phyloP scores from a whole-genome alignment of 2,113 vertebrate genomes.

The Salvator merianae region DNA sequence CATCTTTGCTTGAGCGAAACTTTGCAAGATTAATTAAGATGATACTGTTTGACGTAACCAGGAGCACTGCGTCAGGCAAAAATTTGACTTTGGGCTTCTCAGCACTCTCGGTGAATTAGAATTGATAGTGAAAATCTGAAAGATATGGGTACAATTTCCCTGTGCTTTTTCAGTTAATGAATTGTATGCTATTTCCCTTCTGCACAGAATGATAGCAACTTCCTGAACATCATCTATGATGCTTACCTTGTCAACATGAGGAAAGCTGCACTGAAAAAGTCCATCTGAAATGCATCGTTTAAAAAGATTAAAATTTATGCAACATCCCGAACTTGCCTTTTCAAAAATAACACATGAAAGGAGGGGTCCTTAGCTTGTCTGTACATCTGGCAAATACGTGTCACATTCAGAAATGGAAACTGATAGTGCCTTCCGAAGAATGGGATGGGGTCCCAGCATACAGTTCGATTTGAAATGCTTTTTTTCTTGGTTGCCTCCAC shows the following conservation, averaged over 20 bases:
- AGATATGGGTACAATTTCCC: background rate
- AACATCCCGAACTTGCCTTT: constrained; percentile 46
- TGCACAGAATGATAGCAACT: constrained; percentile 89
- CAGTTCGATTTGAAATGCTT: constrained; percentile 26
- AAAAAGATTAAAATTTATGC: background rate
- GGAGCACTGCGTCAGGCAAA: background rate
- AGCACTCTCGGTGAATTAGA: background rate
- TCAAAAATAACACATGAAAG: constrained; percentile 4
- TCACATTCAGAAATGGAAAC: constrained; percentile 30
- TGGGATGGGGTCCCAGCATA: background rate
- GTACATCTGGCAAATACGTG: constrained; percentile 13
- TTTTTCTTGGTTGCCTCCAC: constrained; percentile 1
- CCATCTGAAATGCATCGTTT: constrained; percentile 55
- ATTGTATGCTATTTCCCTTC: constrained; percentile 66
- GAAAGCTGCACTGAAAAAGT: constrained; percentile 64
- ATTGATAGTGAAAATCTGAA: background rate
- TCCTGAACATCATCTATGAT: constrained; percentile 92
- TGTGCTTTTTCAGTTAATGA: background rate
- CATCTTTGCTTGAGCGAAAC: background rate
- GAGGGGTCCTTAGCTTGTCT: constrained; percentile 49
- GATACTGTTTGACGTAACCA: background rate
- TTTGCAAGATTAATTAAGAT: background rate
- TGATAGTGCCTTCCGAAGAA: constrained; percentile 53
- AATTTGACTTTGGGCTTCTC: background rate
- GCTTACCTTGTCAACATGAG: constrained; percentile 82